Base-by-base conservation (phyloP, 2,888 invertebrate genomes). In the Papilio gigon region DNA sequence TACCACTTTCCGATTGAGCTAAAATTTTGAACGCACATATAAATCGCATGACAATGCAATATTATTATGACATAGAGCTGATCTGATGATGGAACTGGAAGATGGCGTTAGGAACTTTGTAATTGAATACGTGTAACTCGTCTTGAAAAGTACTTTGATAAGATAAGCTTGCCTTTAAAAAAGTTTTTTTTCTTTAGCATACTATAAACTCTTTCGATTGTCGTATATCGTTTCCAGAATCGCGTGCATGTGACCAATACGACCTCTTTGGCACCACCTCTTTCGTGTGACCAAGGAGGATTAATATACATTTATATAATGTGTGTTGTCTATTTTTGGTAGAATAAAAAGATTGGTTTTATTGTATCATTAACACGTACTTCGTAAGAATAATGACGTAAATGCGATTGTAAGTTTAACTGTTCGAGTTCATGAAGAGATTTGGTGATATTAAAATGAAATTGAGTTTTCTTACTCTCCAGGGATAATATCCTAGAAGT, bases 401-500 rank as follows among this genome's bases (percentile, higher is more conserved):
- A 27, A 27, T 27, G 27, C 27, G 27, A 53, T 27, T 59, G 58
- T 59, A 59, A 59, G 22, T 62, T 44, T 47, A 62, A 37, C 27
- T 27, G 30, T 30, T 62, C 40, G 30, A 62, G 20, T 44, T 30
- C 25, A 40, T 44, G 14, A 14, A 44, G 14, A 42, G 17, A 30
- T 33, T 44, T 42, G 12, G 17, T 14, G 62, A 62, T 27, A 30
- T 62, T 62, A 44, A 62, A 44, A 30, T 63, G 4, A 37, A 63
- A 63, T 25, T 62, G 53, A 30, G 30, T 27, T 27, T 53, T 56
- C 8, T 35, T 53, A 53, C 35, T 35, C 22, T 35, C 44, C 37
- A 9, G 11, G 42, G 58, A 63, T 58, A 35, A 58, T 47, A 44
- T 63, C 37, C 17, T 63, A 63, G 47, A 68, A 63, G 27, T 58